phyloP scores from a whole-genome alignment of 2,113 vertebrate species.

The Sylvia atricapilla region DNA sequence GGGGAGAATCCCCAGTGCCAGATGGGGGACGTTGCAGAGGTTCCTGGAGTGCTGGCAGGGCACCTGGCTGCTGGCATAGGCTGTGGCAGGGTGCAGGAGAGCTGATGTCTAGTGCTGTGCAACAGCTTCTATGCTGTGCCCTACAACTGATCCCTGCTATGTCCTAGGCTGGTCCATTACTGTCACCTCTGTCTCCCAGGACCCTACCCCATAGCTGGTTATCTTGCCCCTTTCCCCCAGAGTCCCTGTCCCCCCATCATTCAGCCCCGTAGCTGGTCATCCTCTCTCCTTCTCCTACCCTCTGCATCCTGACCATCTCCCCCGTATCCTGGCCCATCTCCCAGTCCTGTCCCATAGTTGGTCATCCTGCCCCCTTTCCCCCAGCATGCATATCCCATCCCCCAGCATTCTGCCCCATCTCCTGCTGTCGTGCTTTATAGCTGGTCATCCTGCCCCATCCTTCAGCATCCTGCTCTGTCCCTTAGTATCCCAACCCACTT shows the following conservation, averaged over 20 bases:
- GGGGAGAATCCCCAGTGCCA: fast-evolving
- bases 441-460: not conserved
- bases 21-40: not conserved
- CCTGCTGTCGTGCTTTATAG: not conserved
- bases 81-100: not conserved
- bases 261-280: not conserved
- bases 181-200: not conserved
- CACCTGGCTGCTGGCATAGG: fast-evolving
- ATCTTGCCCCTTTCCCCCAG: not conserved
- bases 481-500: not conserved
- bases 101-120: not conserved
- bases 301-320: not conserved
- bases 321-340: not conserved
- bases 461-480: not conserved
- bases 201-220: not conserved
- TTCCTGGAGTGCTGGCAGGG: not conserved
- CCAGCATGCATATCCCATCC: too few relatives aligned
- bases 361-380: not conserved
- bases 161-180: not conserved
- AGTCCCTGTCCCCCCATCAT: not conserved
- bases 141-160: not conserved
- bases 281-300: not conserved
- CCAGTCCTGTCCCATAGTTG: not conserved
- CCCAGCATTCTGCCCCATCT: not conserved
- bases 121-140: not conserved